Base-by-base conservation (phyloP, 64 coral and sea anemone genomes). In the Hydrozoanthus tunicans region DNA sequence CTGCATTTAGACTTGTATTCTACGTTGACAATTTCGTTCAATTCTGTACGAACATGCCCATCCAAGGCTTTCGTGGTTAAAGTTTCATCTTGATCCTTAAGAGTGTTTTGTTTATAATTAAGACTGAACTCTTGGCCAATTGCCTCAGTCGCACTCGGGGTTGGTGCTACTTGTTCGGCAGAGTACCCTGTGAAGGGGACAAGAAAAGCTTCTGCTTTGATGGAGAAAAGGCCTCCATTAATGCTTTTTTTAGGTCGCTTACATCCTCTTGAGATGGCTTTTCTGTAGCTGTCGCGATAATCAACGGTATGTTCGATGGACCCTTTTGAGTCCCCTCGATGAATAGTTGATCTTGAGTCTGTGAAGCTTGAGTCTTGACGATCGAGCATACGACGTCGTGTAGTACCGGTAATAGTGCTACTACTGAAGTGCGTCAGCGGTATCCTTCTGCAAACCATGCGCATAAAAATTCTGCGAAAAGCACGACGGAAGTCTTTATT, bases 401-500 rank as follows among this genome's bases (percentile, higher is more conserved):
- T 93, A 58, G 80, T 58, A 5, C 53, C 75, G 53, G 85, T 85
- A n/a, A 92, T 59, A 24, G 86, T 93, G 68, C 89, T 92, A 13
- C 90, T 81, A 6, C 84, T 80, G 25, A 81, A 70, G 58, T 91
- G 86, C 56, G 80, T 91, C 17, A 96, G 81, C 32, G 71, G 80
- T 52, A 96, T 76, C 17, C 93, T 89, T 54, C 91, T 96, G 52
- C 94, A 84, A 32, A 88, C 73, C 62, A 96, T 13, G 20, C 91
- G 59, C 14, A 86, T 78, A 43, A 96, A 67, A 14, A 96, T 96
- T 77, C 89, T 96, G 52, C 84, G 91, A 57, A 96, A 96, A n/a
- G 94, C 91, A 66, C 79, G 60, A 7, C 86, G 85, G 56, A 96
- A 96, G 54, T 96, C 94, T 59, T 74, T 90, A 80, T 96, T 96